Percentiles rank a stretch among this genome's conserved stretches.
Evolutionary conservation across 2,113 vertebrate species (phyloP).

Genomic region (Melanocharis versteri): DNA sequence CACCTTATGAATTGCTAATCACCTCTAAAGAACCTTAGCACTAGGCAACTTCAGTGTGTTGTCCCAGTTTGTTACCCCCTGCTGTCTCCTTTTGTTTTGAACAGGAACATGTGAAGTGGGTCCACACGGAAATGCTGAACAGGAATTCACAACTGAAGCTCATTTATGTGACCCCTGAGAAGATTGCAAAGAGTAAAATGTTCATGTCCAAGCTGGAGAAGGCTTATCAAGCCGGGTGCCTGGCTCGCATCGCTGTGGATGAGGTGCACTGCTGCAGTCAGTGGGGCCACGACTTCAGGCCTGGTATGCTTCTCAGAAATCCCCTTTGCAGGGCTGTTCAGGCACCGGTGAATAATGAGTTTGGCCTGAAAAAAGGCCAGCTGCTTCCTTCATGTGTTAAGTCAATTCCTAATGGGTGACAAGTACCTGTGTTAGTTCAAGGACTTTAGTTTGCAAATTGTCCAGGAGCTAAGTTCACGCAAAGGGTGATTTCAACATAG

Average conservation of each 20-base stretch:
- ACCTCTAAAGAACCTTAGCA: not conserved
- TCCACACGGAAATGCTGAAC: constrained; percentile 83
- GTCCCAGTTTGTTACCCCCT: not conserved
- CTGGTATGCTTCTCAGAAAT: constrained; percentile 73
- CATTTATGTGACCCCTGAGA: constrained; percentile 95
- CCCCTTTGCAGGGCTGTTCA: not conserved
- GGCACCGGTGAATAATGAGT: not conserved
- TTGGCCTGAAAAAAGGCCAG: not conserved
- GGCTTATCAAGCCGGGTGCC: constrained; percentile 81
- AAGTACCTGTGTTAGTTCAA: not conserved
- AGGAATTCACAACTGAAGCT: constrained; percentile 81
- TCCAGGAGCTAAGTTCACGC: not conserved
- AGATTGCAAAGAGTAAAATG: constrained; percentile 96
- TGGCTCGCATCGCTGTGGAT: constrained; percentile 88
- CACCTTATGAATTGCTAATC: not conserved
- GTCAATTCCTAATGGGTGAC: not conserved
- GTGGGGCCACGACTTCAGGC: constrained; percentile 98
- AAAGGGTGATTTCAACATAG: not conserved
- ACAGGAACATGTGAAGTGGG: constrained; percentile 88
- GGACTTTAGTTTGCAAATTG: not conserved
- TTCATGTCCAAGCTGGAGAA: constrained; percentile 97
- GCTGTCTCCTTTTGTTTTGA: not conserved
- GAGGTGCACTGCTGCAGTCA: constrained; percentile 99
- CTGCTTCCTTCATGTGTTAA: not conserved
- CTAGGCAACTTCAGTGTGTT: not conserved